These are phyloP conservation scores for Heliocidaris tuberculata DNA, from an alignment of 35 echinoderm and acorn worm species.

Conservation along the genomic window DNA sequence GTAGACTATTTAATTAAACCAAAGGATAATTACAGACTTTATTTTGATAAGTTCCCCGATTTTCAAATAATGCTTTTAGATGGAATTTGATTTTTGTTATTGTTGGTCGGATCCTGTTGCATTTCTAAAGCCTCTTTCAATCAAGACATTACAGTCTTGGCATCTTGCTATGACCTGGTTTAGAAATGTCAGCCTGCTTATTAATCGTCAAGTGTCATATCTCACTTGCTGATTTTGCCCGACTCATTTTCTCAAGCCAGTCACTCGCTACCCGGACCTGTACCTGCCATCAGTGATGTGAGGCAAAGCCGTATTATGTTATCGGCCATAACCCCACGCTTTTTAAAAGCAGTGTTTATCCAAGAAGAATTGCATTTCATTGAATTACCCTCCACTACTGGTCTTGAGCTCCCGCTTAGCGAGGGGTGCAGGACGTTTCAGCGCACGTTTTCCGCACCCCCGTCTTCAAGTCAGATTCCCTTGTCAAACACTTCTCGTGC, in stretches of 20 bases:
- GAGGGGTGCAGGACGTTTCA: not conserved
- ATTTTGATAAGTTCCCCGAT: too few relatives aligned
- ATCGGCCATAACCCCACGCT: conserved; percentile 34
- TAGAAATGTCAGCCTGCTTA: not conserved
- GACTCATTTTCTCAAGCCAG: conserved; percentile 27
- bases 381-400: conserved; percentile 22
- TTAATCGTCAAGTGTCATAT: not conserved
- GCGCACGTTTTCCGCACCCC: not conserved
- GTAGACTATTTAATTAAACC: too few relatives aligned
- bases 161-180: not conserved
- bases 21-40: too few relatives aligned
- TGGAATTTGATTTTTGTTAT: not conserved
- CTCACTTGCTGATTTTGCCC: conserved; percentile 22
- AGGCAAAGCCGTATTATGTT: conserved; percentile 25
- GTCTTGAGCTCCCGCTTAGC: not conserved
- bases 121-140: not conserved
- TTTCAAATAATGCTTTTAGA: not conserved
- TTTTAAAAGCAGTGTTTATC: conserved; percentile 41
- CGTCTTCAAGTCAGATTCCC: not conserved
- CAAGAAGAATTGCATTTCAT: conserved; percentile 52
- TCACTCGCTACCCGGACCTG: not conserved
- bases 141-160: not conserved
- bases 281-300: conserved; percentile 5
- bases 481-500: conserved; percentile 45
- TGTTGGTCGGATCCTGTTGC: not conserved